A percentile compares a stretch with the other conserved stretches of the same genome.
Conservation (phyloP, 37 sponge, comb jelly and placozoan genomes). For the Agelas oroides region DNA sequence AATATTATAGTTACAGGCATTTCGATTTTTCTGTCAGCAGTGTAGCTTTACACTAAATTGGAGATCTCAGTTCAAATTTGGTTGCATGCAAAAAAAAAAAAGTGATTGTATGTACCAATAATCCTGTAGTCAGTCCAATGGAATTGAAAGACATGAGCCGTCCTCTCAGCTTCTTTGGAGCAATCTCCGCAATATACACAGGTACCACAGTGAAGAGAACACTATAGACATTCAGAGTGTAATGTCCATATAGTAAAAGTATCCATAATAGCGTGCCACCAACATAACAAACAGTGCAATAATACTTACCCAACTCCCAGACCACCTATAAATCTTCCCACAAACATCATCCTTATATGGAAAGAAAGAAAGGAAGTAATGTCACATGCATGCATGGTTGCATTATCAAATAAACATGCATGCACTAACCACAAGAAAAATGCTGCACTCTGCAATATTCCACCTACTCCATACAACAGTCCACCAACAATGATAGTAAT, state of each 20-base stretch:
- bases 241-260: not conserved
- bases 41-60: too few species aligned
- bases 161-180: constrained; percentile 56
- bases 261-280: too few species aligned
- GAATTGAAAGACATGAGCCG: constrained; percentile 77
- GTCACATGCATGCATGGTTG: too few species aligned
- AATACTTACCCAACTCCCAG: constrained; percentile 63
- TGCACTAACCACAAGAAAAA: constrained; percentile 42
- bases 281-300: too few species aligned
- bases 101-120: constrained; percentile 52
- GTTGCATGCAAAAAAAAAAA: too few species aligned
- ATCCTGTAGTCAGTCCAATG: constrained; percentile 72
- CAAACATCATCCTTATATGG: constrained; percentile 56
- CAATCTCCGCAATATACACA: constrained; percentile 65
- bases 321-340: constrained; percentile 54
- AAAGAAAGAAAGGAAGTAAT: not conserved
- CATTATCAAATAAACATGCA: too few species aligned
- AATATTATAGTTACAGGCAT: too few species aligned
- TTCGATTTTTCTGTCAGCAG: too few species aligned
- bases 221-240: constrained; percentile 9
- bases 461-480: constrained; percentile 49
- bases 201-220: constrained; percentile 81
- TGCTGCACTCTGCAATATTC: constrained; percentile 40
- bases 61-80: not conserved
- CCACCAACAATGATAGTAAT: constrained; percentile 53